phyloP scores from a whole-genome alignment of 2,113 vertebrate genomes.

The Oryctolagus cuniculus region mOryCun1.1 NC_091435.1:464001-464500 shows the following conservation, averaged over 20 bases:
- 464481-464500: neutral
- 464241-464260: conserved; percentile 90
- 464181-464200: conserved; percentile 90
- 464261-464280: conserved; percentile 89
- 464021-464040: neutral
- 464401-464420: neutral
- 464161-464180: conserved; percentile 78
- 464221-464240: conserved; percentile 88
- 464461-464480: neutral
- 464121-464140: conserved; percentile 89
- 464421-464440: neutral
- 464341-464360: neutral
- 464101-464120: fast-evolving
- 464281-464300: conserved; percentile 47
- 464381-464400: neutral
- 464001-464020: neutral
- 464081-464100: neutral
- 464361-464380: too few species aligned
- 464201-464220: conserved; percentile 90
- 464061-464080: fast-evolving
- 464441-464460: fast-evolving
- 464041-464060: neutral
- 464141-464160: conserved; percentile 88
- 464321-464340: neutral
- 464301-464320: neutral